Conservation (phyloP, 2,797 vertebrate genomes). For the Rhynchotus rufescens region DNA sequence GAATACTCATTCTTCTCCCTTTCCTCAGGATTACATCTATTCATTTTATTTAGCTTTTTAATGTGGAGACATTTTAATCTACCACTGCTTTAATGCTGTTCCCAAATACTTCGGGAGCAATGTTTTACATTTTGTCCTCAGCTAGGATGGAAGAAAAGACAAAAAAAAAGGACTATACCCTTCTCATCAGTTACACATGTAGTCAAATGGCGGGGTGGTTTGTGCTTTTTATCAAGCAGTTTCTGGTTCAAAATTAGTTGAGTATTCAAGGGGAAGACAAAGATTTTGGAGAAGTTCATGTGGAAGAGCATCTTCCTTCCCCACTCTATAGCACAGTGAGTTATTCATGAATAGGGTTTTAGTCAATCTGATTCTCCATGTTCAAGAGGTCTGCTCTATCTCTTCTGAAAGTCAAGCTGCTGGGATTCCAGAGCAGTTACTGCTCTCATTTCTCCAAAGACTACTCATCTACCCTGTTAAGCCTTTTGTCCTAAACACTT, state of each 20-base stretch:
- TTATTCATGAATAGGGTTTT: background rate
- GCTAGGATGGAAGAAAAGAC: background rate
- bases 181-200: conserved; percentile 48
- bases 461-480: background rate
- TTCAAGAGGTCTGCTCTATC: background rate
- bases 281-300: background rate
- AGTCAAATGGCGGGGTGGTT: background rate
- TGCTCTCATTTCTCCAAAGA: background rate
- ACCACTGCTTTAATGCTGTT: conserved; percentile 60
- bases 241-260: background rate
- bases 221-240: background rate
- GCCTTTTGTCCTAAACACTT: background rate
- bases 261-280: background rate
- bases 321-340: accelerated
- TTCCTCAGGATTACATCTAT: conserved; percentile 66
- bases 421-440: background rate
- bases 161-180: background rate
- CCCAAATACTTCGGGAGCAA: conserved; percentile 38
- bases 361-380: background rate
- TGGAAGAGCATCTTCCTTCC: background rate
- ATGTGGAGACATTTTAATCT: conserved; percentile 66
- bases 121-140: conserved; percentile 32
- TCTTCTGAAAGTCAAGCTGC: background rate
- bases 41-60: conserved; percentile 69
- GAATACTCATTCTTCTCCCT: conserved; percentile 66